These are phyloP conservation scores for Nephrotoma appendiculata DNA, from an alignment of 2,888 invertebrate species.

Conservation along the genomic window DNA sequence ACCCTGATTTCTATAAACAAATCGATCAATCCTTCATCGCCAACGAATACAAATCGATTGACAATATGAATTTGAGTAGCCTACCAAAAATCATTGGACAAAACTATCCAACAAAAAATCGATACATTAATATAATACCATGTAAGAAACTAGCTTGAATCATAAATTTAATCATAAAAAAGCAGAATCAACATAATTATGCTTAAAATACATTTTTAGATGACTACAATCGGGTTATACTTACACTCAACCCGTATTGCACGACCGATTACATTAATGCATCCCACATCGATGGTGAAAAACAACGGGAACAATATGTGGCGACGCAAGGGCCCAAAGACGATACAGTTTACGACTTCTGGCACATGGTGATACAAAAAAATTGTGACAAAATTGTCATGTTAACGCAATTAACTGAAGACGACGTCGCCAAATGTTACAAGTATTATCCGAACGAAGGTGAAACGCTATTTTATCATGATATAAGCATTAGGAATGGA, in stretches of 20 bases:
- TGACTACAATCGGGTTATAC: slow-evolving; percentile 48
- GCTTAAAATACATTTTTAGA: slow-evolving; percentile 31
- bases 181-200: not conserved
- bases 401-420: slow-evolving; percentile 53
- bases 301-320: slow-evolving; percentile 49
- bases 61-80: not conserved
- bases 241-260: slow-evolving; percentile 38
- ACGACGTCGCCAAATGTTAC: slow-evolving; percentile 23
- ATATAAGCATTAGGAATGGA: slow-evolving; percentile 12
- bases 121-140: slow-evolving; percentile 57
- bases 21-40: not conserved
- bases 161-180: not conserved
- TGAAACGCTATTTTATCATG: not conserved
- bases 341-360: slow-evolving; percentile 52
- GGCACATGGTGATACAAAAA: slow-evolving; percentile 61
- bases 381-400: slow-evolving; percentile 52
- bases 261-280: slow-evolving; percentile 62
- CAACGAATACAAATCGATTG: not conserved
- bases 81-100: not conserved
- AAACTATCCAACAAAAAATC: slow-evolving; percentile 37
- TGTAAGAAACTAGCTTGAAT: slow-evolving; percentile 35
- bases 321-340: slow-evolving; percentile 62
- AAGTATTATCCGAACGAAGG: not conserved
- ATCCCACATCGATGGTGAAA: slow-evolving; percentile 53
- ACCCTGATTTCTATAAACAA: not conserved